A percentile compares a stretch with the other conserved stretches of the same genome.
Evolutionary conservation across 1,140 invertebrate species (phyloP).

Genomic region (Papilio xuthus): DNA sequence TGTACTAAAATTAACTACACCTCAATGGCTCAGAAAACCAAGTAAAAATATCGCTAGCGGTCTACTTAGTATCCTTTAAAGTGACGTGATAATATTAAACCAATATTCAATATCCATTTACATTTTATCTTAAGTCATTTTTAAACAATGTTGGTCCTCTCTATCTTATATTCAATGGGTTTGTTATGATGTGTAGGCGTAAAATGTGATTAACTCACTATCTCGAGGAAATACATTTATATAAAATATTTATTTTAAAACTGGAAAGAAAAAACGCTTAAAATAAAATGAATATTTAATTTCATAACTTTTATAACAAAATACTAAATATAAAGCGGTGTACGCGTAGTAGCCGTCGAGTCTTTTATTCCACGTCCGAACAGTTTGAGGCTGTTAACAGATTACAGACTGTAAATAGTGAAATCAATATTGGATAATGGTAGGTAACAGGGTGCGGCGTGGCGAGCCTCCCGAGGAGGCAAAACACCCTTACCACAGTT

Average conservation of each 20-base stretch:
- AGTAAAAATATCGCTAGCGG: too few relatives aligned
- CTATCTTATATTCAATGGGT: too few relatives aligned
- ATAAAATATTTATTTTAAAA: not conserved
- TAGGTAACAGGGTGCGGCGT: conserved; percentile 63
- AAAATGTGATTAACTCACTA: too few relatives aligned
- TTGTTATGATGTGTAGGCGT: too few relatives aligned
- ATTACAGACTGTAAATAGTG: conserved; percentile 74
- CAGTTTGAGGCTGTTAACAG: conserved; percentile 66
- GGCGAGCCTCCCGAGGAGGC: conserved; percentile 49
- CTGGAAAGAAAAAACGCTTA: not conserved
- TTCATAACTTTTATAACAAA: not conserved
- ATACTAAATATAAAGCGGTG: conserved; percentile 24
- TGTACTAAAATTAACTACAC: too few relatives aligned
- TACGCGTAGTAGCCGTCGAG: conserved; percentile 28
- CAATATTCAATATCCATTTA: too few relatives aligned
- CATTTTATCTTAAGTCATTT: too few relatives aligned
- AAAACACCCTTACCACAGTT: conserved; percentile 58
- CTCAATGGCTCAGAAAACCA: too few relatives aligned
- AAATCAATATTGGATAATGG: conserved; percentile 78
- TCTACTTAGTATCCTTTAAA: too few relatives aligned
- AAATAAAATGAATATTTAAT: not conserved
- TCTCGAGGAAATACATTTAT: not conserved
- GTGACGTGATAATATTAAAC: too few relatives aligned
- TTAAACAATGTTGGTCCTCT: too few relatives aligned
- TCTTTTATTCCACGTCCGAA: conserved; percentile 50